Conservation (phyloP, 2,888 invertebrate genomes). For the Caenorhabditis doughertyi region DNA sequence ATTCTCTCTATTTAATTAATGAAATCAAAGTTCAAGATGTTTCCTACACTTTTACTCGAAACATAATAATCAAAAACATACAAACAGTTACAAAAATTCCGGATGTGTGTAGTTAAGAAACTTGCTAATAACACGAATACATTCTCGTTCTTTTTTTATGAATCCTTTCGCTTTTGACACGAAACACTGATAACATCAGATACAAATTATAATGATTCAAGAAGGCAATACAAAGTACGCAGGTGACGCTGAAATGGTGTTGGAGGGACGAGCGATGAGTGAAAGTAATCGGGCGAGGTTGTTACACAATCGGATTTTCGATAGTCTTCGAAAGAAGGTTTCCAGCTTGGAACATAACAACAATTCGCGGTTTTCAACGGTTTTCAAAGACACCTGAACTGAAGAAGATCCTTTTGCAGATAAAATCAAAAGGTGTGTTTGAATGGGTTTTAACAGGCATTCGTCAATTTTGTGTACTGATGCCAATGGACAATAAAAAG, state of each 20-base stretch:
- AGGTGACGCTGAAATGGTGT: constrained; percentile 15
- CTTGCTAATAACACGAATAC: no score
- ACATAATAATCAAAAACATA: constrained; percentile 4
- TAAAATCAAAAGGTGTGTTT: no score
- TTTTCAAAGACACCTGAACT: no score
- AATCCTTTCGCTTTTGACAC: neutral
- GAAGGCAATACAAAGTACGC: neutral
- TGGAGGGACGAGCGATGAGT: constrained; percentile 29
- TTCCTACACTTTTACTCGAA: neutral
- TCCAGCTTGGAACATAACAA: constrained; percentile 26
- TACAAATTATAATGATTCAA: constrained; percentile 11
- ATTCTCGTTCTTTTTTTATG: neutral
- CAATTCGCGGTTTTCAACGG: neutral
- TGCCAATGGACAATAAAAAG: no score
- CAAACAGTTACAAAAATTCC: neutral
- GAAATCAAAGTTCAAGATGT: constrained; percentile 45
- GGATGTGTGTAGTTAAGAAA: neutral
- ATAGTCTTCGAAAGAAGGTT: constrained; percentile 8
- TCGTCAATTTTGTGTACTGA: no score
- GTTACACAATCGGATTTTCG: constrained; percentile 41
- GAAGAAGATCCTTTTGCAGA: no score
- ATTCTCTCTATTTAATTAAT: constrained; percentile 11
- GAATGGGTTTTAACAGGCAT: no score
- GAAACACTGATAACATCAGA: constrained; percentile 47
- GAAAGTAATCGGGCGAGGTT: constrained; percentile 35